These are phyloP conservation scores for Rhynchopsitta pachyrhyncha DNA, from an alignment of 2,113 vertebrate genomes.

Conservation along the genomic window DNA sequence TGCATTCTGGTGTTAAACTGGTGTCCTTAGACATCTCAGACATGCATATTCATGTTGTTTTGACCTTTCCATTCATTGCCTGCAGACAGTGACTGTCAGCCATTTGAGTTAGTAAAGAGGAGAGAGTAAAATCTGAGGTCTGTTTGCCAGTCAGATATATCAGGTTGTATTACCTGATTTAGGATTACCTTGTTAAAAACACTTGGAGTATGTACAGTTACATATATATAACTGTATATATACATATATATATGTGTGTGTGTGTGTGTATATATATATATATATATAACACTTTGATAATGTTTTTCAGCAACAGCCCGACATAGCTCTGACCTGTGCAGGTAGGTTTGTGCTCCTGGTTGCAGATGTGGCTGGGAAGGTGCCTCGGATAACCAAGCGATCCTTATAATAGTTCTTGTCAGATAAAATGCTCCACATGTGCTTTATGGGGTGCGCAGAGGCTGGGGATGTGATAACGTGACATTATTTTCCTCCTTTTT, in stretches of 20 bases:
- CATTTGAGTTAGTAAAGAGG: neutral
- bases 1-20: neutral
- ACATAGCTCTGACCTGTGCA: neutral
- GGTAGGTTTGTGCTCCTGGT: neutral
- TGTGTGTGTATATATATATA: too few species aligned
- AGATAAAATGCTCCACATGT: rapidly evolving
- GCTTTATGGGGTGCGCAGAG: neutral
- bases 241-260: too few species aligned
- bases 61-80: neutral
- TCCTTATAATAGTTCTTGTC: neutral
- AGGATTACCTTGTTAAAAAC: neutral
- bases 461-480: neutral
- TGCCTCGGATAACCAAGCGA: neutral
- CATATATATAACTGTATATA: neutral
- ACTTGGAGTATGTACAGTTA: neutral
- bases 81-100: neutral
- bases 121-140: neutral
- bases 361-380: neutral
- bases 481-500: neutral
- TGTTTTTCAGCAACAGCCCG: neutral
- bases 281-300: neutral
- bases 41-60: neutral
- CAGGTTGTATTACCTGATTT: neutral
- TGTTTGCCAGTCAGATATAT: neutral
- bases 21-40: neutral